Percentiles rank a stretch among this genome's conserved stretches.
phyloP scores from a whole-genome alignment of 2,113 vertebrate genomes.

The Chaetorhynchus papuensis region DNA sequence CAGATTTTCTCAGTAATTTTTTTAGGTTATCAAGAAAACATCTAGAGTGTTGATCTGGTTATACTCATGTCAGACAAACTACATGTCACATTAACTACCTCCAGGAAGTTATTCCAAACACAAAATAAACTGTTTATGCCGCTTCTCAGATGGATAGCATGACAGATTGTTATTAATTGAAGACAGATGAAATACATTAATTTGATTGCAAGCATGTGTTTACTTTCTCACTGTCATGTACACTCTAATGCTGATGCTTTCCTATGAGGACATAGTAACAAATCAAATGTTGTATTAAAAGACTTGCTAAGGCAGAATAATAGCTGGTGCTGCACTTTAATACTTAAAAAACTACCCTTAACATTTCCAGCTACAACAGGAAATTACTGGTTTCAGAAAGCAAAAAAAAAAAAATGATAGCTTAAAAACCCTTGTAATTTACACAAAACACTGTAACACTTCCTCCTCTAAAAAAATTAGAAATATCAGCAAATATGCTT shows the following conservation, averaged over 20 bases:
- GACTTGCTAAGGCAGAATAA: conserved; percentile 53
- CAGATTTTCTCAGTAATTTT: conserved; percentile 77
- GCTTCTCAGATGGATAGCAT: conserved; percentile 88
- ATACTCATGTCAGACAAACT: conserved; percentile 93
- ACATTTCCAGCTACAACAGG: conserved; percentile 29
- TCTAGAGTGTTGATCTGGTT: conserved; percentile 93
- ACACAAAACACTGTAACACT: background rate
- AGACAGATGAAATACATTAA: conserved; percentile 90
- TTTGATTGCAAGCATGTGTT: conserved; percentile 88
- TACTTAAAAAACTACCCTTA: conserved; percentile 13
- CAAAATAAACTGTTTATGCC: conserved; percentile 98
- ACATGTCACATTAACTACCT: conserved; percentile 91
- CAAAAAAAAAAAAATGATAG: background rate
- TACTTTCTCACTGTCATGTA: conserved; percentile 84
- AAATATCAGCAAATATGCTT: background rate
- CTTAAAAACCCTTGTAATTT: background rate
- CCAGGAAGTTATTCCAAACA: conserved; percentile 97
- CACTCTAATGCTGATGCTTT: conserved; percentile 67
- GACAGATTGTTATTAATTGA: conserved; percentile 89
- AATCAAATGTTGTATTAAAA: conserved; percentile 66
- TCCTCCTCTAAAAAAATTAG: background rate
- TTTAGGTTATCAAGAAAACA: conserved; percentile 92
- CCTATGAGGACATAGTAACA: conserved; percentile 62
- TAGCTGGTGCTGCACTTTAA: conserved; percentile 32
- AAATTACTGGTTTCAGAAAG: conserved; percentile 17